These are phyloP conservation scores for Pyrrhosoma nymphula DNA, from an alignment of 2,888 invertebrate species.

Conservation along the genomic window DNA sequence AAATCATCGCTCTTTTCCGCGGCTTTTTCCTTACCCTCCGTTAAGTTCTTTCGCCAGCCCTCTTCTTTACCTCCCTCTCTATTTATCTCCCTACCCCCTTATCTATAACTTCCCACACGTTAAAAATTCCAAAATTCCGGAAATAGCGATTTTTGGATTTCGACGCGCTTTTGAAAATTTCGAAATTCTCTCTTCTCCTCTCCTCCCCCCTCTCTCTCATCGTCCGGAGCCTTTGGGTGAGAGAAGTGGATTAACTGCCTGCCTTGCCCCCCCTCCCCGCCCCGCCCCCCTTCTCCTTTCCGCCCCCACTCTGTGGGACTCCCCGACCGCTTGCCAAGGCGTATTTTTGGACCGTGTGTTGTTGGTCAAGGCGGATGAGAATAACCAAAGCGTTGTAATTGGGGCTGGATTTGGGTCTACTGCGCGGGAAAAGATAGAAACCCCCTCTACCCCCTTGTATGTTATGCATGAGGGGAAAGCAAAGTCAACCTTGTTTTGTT, in stretches of 20 bases:
- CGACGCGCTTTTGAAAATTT: not conserved
- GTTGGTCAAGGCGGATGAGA: conserved; percentile 24
- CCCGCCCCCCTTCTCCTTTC: not conserved
- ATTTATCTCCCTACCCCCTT: too few species aligned
- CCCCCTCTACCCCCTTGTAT: not conserved
- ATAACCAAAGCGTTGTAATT: conserved; percentile 16
- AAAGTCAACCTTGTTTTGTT: not conserved
- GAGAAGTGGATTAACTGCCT: not conserved
- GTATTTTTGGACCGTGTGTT: not conserved
- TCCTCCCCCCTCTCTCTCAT: too few species aligned
- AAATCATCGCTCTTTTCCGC: not conserved
- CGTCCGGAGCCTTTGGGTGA: not conserved
- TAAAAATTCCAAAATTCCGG: not conserved
- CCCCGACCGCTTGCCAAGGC: not conserved
- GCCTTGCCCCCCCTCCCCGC: not conserved
- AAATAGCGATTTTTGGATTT: not conserved
- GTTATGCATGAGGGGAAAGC: not conserved
- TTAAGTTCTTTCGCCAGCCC: not conserved
- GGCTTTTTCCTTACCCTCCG: not conserved
- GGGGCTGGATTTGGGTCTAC: conserved; percentile 2
- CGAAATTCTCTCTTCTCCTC: not conserved
- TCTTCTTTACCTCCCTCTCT: too few species aligned
- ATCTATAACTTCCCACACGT: too few species aligned
- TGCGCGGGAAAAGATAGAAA: not conserved
- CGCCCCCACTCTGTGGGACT: not conserved